Base-by-base conservation (phyloP, 2,797 vertebrate species). In the Melanotaenia boesemani region DNA sequence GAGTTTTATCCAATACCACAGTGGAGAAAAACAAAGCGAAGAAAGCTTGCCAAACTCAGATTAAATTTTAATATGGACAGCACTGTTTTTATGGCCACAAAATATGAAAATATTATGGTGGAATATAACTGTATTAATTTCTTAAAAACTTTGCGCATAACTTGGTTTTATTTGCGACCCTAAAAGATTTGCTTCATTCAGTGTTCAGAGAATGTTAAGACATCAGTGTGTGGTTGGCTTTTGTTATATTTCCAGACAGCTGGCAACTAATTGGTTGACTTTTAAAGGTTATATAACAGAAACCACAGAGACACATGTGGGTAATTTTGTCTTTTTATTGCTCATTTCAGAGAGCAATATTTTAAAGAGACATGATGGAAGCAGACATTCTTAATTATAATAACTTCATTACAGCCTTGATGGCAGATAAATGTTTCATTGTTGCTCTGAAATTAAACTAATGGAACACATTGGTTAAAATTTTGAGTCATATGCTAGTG, bases 1-100 rank as follows among this genome's bases (percentile, higher is more conserved):
- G 64, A 79, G 72, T 70, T 85, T 81, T 52, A 79, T 70, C 70
- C 81, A 68, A 72, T 76, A 85, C 77, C 73, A 57, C 71, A 4
- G 44, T 4, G 58, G 63, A 74, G 66, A 75, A 84, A 84, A 79
- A 86, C 84, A 79, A 79, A 85, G 70, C 34, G 5, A 36, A 58
- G 50, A 50, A 75, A 46, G 56, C 44, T 36, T 2, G 18, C 60
- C 75, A 80, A 70, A 61, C 57, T 61, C 32, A 63, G 81, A 84
- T 22, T 20, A 72, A 50, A 69, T 70, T 76, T 41, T 37, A 16
- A 68, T 74, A 64, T 68, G 70, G 61, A 67, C 48, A 41, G 63
- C 28, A 12, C 48, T 9, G 5, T 30, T 20, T 22, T 28, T 26
- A 6, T 12, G 20, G 50, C 61, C 64, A 74, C n/a, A 72, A 39